phyloP scores from a whole-genome alignment of 2,113 vertebrate species.

The Orycteropus afer region DNA sequence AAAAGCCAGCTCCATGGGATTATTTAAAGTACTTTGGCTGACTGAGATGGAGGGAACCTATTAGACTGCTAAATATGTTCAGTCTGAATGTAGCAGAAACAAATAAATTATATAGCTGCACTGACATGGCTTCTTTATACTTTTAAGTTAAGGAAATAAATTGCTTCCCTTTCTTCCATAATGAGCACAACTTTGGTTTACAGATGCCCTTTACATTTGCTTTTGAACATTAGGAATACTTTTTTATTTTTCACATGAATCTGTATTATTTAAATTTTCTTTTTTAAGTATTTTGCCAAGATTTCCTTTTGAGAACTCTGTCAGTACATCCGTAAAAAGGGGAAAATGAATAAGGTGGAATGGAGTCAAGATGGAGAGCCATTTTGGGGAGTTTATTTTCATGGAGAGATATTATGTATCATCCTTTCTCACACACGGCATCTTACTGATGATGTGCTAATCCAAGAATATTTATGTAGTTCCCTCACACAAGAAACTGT shows the following conservation, averaged over 20 bases:
- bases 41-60: not conserved
- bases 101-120: not conserved
- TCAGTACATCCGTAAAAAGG: not conserved
- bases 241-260: not conserved
- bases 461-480: not conserved
- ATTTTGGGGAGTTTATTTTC: not conserved
- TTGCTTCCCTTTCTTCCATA: not conserved
- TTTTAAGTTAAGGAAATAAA: not conserved
- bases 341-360: not conserved
- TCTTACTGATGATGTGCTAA: not conserved
- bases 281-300: not conserved
- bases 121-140: not conserved
- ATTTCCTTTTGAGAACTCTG: not conserved
- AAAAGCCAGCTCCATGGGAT: not conserved
- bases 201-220: not conserved
- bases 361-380: not conserved
- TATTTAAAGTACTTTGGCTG: not conserved
- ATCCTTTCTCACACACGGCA: not conserved
- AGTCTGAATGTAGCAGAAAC: not conserved
- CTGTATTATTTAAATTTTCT: not conserved
- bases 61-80: not conserved
- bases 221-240: not conserved
- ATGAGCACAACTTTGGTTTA: not conserved
- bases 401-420: not conserved
- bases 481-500: not conserved